Percentiles rank a stretch among this genome's conserved stretches.
Evolutionary conservation across 2,888 invertebrate genomes (phyloP).

Genomic region (Meandrusa payeni): DNA sequence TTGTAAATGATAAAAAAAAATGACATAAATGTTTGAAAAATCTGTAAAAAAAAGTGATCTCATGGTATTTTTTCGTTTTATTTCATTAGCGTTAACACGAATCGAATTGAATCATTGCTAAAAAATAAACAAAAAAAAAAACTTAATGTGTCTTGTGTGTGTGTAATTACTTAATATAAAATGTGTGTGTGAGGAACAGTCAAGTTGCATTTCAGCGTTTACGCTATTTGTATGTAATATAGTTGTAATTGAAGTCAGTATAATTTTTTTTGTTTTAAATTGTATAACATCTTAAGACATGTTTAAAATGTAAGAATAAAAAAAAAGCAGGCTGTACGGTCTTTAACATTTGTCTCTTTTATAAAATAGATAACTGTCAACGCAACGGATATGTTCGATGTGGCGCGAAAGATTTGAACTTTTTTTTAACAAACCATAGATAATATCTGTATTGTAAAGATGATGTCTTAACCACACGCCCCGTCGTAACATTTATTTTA

Average conservation of each 20-base stretch:
- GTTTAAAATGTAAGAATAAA: too few species aligned
- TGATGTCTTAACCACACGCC: too few species aligned
- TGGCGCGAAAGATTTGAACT: too few species aligned
- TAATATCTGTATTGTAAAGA: too few species aligned
- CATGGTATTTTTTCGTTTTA: conserved; percentile 42
- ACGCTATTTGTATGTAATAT: conserved; percentile 13
- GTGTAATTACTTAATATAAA: conserved; percentile 19
- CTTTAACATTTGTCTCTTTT: too few species aligned
- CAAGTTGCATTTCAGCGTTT: conserved; percentile 19
- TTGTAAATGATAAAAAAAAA: conserved; percentile 33
- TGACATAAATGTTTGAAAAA: conserved; percentile 28
- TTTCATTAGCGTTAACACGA: conserved; percentile 4
- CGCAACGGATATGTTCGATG: too few species aligned
- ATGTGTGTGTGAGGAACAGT: conserved; percentile 9
- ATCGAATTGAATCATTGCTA: conserved; percentile 12
- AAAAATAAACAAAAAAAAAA: conserved; percentile 14
- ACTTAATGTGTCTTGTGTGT: conserved; percentile 20
- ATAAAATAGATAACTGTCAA: too few species aligned
- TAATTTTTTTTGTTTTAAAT: conserved; percentile 16
- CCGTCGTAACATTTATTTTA: too few species aligned
- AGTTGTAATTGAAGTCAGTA: conserved; percentile 6
- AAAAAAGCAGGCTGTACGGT: too few species aligned
- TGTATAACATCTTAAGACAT: conserved; percentile 11
- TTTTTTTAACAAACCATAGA: too few species aligned
- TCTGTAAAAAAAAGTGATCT: conserved; percentile 63